phyloP scores from a whole-genome alignment of 2,113 vertebrate genomes.

The Thymallus thymallus region DNA sequence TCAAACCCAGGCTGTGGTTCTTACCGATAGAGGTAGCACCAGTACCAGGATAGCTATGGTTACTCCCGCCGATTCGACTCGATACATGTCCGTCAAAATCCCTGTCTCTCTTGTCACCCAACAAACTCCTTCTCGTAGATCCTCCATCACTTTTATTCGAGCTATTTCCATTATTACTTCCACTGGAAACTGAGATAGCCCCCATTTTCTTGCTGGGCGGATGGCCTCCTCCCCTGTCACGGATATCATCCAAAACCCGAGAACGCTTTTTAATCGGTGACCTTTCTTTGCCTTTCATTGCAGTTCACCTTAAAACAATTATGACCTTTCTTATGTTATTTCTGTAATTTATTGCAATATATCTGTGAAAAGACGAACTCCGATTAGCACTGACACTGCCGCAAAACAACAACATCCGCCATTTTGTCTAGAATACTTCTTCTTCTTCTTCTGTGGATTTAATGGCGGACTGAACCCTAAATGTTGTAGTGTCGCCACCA shows the following conservation, averaged over 20 bases:
- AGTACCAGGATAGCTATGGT: slow-evolving; percentile 71
- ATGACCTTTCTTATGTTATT: background rate
- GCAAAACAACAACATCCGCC: slow-evolving; percentile 77
- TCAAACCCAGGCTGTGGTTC: slow-evolving; percentile 75
- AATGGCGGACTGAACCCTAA: too few species aligned
- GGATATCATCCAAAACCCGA: slow-evolving; percentile 85
- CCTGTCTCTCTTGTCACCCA: slow-evolving; percentile 82
- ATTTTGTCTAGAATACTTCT: slow-evolving; percentile 78
- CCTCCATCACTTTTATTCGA: slow-evolving; percentile 78
- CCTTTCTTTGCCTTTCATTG: slow-evolving; percentile 95
- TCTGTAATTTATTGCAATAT: slow-evolving; percentile 41
- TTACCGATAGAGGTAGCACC: slow-evolving; percentile 75
- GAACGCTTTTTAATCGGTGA: slow-evolving; percentile 94
- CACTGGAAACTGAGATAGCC: slow-evolving; percentile 71
- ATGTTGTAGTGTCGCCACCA: too few species aligned
- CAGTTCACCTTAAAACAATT: slow-evolving; percentile 39
- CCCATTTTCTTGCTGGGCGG: slow-evolving; percentile 88
- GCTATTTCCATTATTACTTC: slow-evolving; percentile 78
- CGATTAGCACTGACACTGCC: slow-evolving; percentile 68
- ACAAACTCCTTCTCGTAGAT: slow-evolving; percentile 79
- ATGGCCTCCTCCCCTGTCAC: slow-evolving; percentile 84
- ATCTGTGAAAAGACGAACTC: slow-evolving; percentile 22
- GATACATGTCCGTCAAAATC: slow-evolving; percentile 82
- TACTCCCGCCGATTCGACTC: slow-evolving; percentile 78
- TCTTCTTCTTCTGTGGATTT: too few species aligned